Base-by-base conservation (phyloP, 2,888 invertebrate genomes). In the Chrysolina oricalcia region DNA sequence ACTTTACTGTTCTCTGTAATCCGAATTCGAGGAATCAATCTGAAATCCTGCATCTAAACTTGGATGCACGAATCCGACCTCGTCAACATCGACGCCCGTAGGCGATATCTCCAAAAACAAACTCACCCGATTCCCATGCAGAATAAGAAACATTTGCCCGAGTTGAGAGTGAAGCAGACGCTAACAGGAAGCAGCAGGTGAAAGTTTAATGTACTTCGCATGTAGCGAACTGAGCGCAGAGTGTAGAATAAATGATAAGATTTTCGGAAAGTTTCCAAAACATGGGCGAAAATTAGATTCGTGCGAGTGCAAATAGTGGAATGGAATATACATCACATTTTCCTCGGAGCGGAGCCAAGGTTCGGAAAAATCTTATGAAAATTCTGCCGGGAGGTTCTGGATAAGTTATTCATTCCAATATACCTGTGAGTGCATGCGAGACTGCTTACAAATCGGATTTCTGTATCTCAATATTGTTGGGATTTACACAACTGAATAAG, bases 201-300 rank as follows among this genome's bases (percentile, higher is more conserved):
- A n/a, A 59, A 59, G 27, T 59, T 17, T 10, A 59, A 59, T 59
- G 59, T 59, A 59, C 35, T 59, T 59, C 35, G 9, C n/a, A 35
- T 59, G 59, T 35, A 27, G 27, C 46, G 5, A 21, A 53, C 53
- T 59, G 27, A 35, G 59, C 27, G 27, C 59, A 35, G 23, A 59
- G 35, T 59, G 15, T 8, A 19, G 23, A 59, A 59, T 59, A 27
- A 59, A 59, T n/a, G 35, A 35, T 59, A 4, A 6, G 53, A 23
- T 19, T 59, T 59, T 59, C 35, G 15, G n/a, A 35, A 59, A 59
- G 35, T 23, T 27, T 19, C 19, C 5, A 10, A 21, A 13, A 23
- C n/a, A 46, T n/a, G 46, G 46, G 46, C 46, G 46, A 46, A 46
- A 46, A 59, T 59, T 23, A 35, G 8, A 23, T 27, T n/a, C 35